These are phyloP conservation scores for Epinotia bilunana DNA, from an alignment of 2,888 invertebrate genomes.

Conservation along the genomic window DNA sequence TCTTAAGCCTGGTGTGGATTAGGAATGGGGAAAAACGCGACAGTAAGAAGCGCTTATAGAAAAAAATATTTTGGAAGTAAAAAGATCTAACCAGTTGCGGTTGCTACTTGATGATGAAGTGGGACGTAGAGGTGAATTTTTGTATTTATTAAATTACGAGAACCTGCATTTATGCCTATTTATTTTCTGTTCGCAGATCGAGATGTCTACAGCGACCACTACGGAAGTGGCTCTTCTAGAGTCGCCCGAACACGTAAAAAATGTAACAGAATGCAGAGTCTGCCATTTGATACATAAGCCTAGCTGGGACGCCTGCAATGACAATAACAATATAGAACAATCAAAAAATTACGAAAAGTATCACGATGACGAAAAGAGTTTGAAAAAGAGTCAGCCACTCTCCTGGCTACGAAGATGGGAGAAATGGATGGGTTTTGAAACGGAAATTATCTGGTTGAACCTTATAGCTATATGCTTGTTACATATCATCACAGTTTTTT, in stretches of 20 bases:
- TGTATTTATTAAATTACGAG: too few relatives aligned
- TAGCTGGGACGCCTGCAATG: constrained; percentile 34
- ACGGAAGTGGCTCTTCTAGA: constrained; percentile 55
- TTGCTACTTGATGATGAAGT: too few relatives aligned
- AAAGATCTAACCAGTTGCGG: too few relatives aligned
- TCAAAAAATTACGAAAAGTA: constrained; percentile 22
- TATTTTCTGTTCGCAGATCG: constrained; percentile 40
- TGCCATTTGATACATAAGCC: constrained; percentile 50
- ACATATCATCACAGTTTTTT: constrained; percentile 75
- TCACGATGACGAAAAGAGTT: constrained; percentile 59
- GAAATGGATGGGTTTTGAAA: constrained; percentile 77
- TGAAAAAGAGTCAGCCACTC: constrained; percentile 57
- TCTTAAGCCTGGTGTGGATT: too few relatives aligned
- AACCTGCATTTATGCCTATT: not conserved
- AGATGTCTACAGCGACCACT: constrained; percentile 55
- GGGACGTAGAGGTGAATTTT: too few relatives aligned
- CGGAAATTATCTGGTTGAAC: constrained; percentile 87
- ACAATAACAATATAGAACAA: constrained; percentile 42
- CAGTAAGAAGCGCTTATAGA: too few relatives aligned
- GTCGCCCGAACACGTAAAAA: constrained; percentile 38
- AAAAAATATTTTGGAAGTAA: too few relatives aligned
- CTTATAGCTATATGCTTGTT: constrained; percentile 81
- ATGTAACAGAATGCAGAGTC: constrained; percentile 45
- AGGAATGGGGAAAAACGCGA: too few relatives aligned
- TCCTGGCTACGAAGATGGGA: constrained; percentile 67